phyloP scores from a whole-genome alignment of 2,113 vertebrate species.

The Cyprinus carpio region DNA sequence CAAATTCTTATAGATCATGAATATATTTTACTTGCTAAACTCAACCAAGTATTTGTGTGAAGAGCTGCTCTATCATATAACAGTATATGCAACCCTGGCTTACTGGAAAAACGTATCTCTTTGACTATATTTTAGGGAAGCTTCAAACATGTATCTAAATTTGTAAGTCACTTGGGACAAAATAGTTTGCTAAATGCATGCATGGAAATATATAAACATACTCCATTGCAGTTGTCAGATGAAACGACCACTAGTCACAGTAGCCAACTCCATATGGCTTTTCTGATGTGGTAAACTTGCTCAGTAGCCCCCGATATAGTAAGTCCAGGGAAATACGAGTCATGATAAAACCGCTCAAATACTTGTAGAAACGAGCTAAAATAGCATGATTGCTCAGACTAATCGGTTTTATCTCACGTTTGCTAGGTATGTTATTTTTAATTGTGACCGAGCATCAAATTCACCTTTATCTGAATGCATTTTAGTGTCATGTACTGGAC shows the following conservation, averaged over 20 bases:
- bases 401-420: neutral
- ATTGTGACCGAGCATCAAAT: neutral
- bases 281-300: neutral
- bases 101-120: neutral
- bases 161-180: no score
- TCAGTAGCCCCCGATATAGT: neutral
- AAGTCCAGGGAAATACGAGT: neutral
- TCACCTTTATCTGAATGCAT: neutral
- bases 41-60: neutral
- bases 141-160: neutral
- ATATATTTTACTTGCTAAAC: conserved; percentile 41
- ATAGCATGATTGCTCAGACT: neutral
- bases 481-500: neutral
- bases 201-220: no score
- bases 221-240: no score
- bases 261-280: no score
- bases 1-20: conserved; percentile 64
- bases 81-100: no score
- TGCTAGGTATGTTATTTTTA: neutral
- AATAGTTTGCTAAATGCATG: no score
- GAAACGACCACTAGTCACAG: no score
- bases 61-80: neutral
- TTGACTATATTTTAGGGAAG: neutral
- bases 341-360: neutral
- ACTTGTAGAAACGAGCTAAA: neutral